These are phyloP conservation scores for Rhipidura dahli DNA, from an alignment of 2,113 vertebrate genomes.

Conservation along the genomic window DNA sequence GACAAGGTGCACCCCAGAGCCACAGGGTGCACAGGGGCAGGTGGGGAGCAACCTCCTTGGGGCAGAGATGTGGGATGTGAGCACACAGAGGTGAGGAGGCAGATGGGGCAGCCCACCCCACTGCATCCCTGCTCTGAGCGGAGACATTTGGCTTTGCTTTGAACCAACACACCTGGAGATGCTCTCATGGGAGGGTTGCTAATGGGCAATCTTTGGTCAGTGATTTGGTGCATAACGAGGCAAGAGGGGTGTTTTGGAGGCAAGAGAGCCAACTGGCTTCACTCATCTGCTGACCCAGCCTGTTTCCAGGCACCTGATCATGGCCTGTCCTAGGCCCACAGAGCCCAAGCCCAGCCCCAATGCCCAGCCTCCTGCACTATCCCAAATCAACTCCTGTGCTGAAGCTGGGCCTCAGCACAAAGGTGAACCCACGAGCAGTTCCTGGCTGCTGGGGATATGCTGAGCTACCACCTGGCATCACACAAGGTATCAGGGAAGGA, in stretches of 20 bases:
- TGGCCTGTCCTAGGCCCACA: not conserved
- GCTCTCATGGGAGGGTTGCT: not conserved
- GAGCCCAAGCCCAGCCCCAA: not conserved
- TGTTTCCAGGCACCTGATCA: not conserved
- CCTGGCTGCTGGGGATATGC: not conserved
- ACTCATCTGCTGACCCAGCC: not conserved
- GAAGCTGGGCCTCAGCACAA: not conserved
- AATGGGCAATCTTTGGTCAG: not conserved
- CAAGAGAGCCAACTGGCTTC: not conserved
- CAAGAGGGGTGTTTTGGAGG: not conserved
- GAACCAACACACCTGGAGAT: not conserved
- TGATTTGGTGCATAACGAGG: not conserved
- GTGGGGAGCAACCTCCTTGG: not conserved
- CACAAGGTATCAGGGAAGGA: not conserved
- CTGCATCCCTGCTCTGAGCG: not conserved
- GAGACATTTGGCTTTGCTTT: not conserved
- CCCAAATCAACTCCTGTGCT: not conserved
- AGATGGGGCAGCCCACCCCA: not conserved
- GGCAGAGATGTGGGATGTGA: not conserved
- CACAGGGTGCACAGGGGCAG: accelerated
- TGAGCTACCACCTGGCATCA: not conserved
- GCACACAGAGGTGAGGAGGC: not conserved
- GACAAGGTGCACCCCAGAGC: not conserved
- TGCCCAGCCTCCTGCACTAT: not conserved
- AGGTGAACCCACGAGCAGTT: not conserved